Evolutionary conservation across 2,113 vertebrate genomes (phyloP).

Genomic region (Passerina amoena): DNA sequence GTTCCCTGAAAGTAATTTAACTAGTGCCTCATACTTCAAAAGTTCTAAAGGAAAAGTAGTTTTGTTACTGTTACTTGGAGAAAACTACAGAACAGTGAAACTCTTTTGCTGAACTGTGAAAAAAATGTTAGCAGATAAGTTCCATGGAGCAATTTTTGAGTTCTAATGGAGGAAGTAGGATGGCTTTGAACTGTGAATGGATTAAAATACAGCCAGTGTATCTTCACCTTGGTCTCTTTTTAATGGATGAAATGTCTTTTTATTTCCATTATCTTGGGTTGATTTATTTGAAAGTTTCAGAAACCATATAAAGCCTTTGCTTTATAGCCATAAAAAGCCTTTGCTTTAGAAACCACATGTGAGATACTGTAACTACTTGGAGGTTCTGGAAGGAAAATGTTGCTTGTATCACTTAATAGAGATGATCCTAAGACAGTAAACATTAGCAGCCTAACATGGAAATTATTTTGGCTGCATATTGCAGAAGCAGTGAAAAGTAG

Average conservation of each 20-base stretch:
- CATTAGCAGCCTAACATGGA: neutral
- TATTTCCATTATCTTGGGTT: neutral
- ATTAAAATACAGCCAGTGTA: neutral
- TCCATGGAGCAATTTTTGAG: neutral
- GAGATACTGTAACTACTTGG: neutral
- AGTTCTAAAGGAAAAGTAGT: neutral
- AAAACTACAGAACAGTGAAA: neutral
- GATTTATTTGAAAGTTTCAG: neutral
- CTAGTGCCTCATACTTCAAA: neutral
- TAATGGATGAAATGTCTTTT: neutral
- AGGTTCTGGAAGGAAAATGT: neutral
- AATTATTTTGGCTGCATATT: neutral
- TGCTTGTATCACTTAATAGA: neutral
- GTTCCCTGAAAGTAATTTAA: neutral
- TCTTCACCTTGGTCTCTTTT: neutral
- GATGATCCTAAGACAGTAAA: neutral
- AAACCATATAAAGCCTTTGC: neutral
- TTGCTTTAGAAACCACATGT: neutral
- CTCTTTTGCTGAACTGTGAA: neutral
- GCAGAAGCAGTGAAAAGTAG: neutral
- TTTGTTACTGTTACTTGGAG: neutral
- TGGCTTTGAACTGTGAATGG: neutral
- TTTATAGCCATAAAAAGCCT: neutral
- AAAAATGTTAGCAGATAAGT: neutral
- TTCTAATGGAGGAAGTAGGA: neutral